A percentile compares a stretch with the other conserved stretches of the same genome.
These are phyloP conservation scores for Hydrotaea diabolus DNA, from an alignment of 2,888 invertebrate species.

Conservation along the genomic window DNA sequence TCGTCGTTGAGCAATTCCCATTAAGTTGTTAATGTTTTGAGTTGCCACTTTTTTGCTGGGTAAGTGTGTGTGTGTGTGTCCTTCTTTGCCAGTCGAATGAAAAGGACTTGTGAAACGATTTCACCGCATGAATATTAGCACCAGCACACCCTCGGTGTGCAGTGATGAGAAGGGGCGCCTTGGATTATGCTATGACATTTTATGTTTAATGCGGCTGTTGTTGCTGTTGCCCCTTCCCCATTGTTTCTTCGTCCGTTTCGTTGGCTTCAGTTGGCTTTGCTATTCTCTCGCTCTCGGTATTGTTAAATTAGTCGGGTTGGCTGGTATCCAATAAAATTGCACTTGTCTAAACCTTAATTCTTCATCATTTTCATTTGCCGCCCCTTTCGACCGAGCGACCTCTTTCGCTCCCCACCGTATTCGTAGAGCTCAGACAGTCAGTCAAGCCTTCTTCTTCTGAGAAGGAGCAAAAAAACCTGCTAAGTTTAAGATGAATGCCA, in stretches of 20 bases:
- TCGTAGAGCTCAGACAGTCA: background rate
- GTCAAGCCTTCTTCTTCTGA: slow-evolving; percentile 7
- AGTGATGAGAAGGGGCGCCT: slow-evolving; percentile 43
- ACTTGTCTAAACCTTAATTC: slow-evolving; percentile 65
- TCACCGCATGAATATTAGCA: slow-evolving; percentile 51
- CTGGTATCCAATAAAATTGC: slow-evolving; percentile 66
- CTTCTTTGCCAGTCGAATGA: background rate
- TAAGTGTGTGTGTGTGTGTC: too few species aligned
- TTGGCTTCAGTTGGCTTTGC: background rate
- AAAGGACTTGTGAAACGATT: slow-evolving; percentile 28
- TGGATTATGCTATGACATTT: slow-evolving; percentile 59
- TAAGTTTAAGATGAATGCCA: slow-evolving; percentile 6
- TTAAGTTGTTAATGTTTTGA: slow-evolving; percentile 41
- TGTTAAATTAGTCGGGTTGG: slow-evolving; percentile 51
- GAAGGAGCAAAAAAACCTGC: slow-evolving; percentile 7
- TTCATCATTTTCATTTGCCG: slow-evolving; percentile 16
- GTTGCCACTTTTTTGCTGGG: background rate
- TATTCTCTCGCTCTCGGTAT: too few species aligned
- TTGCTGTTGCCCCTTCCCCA: background rate
- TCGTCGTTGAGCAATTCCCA: slow-evolving; percentile 33
- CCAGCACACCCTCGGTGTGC: slow-evolving; percentile 13
- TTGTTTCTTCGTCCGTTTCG: background rate
- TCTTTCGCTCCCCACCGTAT: background rate
- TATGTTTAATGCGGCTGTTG: slow-evolving; percentile 27
- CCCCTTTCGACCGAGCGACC: too few species aligned